Evolutionary conservation across 1,140 invertebrate genomes (phyloP).

Genomic region (Heliconius nattereri): DNA sequence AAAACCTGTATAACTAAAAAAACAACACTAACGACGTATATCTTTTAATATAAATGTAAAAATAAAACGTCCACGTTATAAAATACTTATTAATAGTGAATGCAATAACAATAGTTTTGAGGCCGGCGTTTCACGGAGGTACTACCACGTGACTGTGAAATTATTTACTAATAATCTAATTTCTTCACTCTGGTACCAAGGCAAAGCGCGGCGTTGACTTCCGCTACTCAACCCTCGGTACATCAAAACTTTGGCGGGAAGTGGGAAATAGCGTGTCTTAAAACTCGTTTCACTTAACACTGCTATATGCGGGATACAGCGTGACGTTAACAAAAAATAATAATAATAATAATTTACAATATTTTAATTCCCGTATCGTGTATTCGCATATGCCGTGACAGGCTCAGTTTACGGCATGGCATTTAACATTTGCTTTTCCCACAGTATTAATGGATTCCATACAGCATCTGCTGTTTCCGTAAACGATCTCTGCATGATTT

Average conservation of each 20-base stretch:
- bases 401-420: not conserved
- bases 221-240: no score
- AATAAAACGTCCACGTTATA: not conserved
- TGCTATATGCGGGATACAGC: no score
- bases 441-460: slow-evolving; percentile 18
- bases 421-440: slow-evolving; percentile 7
- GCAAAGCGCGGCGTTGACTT: no score
- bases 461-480: slow-evolving; percentile 7
- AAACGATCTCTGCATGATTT: slow-evolving; percentile 4
- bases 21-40: not conserved
- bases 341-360: no score
- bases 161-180: no score
- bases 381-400: slow-evolving; percentile 17
- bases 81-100: not conserved
- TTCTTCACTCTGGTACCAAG: no score
- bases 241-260: no score
- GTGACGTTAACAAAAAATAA: no score
- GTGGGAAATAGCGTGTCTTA: no score
- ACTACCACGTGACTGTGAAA: no score
- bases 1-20: not conserved
- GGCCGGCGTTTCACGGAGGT: no score
- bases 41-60: not conserved
- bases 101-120: not conserved
- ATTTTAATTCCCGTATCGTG: not conserved
- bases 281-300: no score